phyloP scores from a whole-genome alignment of 2,888 invertebrate species.

The Operophtera brumata region DNA sequence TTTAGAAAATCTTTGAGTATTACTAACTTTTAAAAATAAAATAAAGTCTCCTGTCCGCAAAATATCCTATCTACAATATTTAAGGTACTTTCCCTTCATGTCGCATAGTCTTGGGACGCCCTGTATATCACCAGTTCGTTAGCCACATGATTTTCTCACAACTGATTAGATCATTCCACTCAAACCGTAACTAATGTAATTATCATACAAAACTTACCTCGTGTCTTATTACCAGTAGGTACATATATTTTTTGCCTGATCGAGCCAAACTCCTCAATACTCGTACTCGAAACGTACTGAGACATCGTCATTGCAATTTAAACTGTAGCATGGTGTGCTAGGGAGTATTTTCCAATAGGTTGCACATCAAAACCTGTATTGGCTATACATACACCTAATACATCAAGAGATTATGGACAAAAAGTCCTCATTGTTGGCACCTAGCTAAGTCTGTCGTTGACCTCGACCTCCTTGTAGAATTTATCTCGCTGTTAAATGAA shows the following conservation, averaged over 20 bases:
- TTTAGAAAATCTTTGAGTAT: too few species aligned
- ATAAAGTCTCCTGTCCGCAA: too few species aligned
- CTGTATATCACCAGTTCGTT: neutral
- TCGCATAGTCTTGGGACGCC: too few species aligned
- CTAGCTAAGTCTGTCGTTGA: conserved; percentile 29
- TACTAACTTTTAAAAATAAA: too few species aligned
- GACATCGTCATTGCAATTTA: conserved; percentile 21
- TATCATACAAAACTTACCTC: conserved; percentile 8
- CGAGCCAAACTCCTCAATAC: conserved; percentile 21
- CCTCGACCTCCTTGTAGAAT: conserved; percentile 36
- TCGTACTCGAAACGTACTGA: conserved; percentile 15
- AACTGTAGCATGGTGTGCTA: conserved; percentile 15
- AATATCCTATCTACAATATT: too few species aligned
- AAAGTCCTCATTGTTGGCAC: conserved; percentile 51
- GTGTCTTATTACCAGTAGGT: conserved; percentile 6
- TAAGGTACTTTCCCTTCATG: too few species aligned
- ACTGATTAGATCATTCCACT: neutral
- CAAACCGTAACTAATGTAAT: conserved; percentile 19
- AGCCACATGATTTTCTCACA: neutral
- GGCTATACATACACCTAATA: conserved; percentile 18
- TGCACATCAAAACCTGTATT: conserved; percentile 24
- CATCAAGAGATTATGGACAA: conserved; percentile 32
- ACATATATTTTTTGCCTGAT: conserved; percentile 24
- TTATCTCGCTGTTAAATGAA: conserved; percentile 9
- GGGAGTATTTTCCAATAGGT: conserved; percentile 9